These are phyloP conservation scores for Poecilia velifera DNA, from an alignment of 2,797 vertebrate species.

Conservation along the genomic window DNA sequence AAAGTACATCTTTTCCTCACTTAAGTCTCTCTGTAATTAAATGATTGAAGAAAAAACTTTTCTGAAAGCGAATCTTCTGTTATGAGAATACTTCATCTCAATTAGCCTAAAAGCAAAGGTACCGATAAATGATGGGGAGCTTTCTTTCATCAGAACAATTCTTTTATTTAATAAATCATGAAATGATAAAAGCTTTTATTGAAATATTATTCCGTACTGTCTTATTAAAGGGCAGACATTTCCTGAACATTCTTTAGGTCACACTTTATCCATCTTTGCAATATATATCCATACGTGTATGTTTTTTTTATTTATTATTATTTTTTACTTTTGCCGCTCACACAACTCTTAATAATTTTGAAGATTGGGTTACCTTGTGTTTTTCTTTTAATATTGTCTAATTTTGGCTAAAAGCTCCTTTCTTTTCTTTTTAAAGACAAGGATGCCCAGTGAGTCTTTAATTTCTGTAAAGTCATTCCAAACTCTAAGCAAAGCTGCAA, in stretches of 20 bases:
- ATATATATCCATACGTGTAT: background rate
- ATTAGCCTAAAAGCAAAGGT: background rate
- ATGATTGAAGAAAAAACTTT: background rate
- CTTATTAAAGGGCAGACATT: constrained; percentile 49
- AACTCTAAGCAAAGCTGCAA: background rate
- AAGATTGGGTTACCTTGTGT: constrained; percentile 16
- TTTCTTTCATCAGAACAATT: constrained; percentile 5
- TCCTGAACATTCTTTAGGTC: constrained; percentile 33
- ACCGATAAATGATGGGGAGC: background rate
- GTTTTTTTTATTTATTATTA: background rate
- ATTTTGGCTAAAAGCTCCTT: background rate
- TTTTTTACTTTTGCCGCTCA: background rate
- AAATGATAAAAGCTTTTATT: constrained; percentile 46
- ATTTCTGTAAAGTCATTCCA: background rate
- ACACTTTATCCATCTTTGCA: constrained; percentile 8
- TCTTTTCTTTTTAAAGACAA: too few species aligned
- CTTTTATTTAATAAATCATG: constrained; percentile 25
- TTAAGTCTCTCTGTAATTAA: background rate
- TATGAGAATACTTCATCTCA: background rate
- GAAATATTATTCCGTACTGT: constrained; percentile 29
- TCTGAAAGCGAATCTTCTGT: background rate
- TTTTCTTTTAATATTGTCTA: background rate
- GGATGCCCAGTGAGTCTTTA: background rate
- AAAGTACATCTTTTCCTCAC: background rate
- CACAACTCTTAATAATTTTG: background rate